Conservation (phyloP, 1,140 invertebrate species). For the Papilio dardanus region DNA sequence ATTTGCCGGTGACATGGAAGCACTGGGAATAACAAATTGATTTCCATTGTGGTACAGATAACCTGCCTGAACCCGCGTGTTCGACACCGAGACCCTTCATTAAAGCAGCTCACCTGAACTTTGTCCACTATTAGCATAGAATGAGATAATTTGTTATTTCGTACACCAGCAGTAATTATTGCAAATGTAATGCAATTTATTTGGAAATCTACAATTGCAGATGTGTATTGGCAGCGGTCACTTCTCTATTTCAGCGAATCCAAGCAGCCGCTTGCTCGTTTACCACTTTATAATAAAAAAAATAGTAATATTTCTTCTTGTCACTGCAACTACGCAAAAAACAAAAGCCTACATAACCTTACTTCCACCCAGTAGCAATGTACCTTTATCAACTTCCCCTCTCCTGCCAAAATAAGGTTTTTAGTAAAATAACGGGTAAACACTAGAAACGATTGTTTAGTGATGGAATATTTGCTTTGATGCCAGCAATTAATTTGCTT, state of each 20-base stretch:
- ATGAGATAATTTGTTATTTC: constrained; percentile 28
- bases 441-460: background rate
- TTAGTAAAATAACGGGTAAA: background rate
- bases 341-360: too few species aligned
- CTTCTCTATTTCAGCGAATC: too few species aligned
- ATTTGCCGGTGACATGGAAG: constrained; percentile 3
- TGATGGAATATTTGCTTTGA: constrained; percentile 11
- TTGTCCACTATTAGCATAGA: constrained; percentile 25
- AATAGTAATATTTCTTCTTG: too few species aligned
- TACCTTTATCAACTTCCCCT: too few species aligned
- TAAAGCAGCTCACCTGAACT: constrained; percentile 20
- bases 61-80: constrained; percentile 25
- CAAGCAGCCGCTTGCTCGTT: too few species aligned
- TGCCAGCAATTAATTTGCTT: background rate
- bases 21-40: constrained; percentile 27
- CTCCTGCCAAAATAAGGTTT: too few species aligned
- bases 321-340: too few species aligned
- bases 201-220: too few species aligned
- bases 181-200: background rate
- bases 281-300: too few species aligned
- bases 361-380: too few species aligned
- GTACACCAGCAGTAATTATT: background rate
- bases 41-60: constrained; percentile 33
- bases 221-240: too few species aligned
- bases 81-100: constrained; percentile 29